Base-by-base conservation (phyloP, 2,113 vertebrate species). In the Oncorhynchus keta region DNA sequence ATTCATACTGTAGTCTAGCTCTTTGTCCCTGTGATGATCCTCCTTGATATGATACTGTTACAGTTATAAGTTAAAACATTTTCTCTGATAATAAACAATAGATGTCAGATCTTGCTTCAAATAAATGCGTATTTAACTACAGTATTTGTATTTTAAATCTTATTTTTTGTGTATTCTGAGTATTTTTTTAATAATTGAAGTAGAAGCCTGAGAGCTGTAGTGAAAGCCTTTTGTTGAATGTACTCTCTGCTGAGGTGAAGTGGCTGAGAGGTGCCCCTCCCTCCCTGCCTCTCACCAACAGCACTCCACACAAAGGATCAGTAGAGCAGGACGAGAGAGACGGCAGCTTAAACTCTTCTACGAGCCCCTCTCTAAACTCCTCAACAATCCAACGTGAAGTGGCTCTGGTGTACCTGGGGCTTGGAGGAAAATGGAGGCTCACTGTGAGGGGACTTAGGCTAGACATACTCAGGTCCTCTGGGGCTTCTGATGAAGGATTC, bases 321-420 rank as follows among this genome's bases (percentile, higher is more conserved):
- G 14, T n/a, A 72, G 67, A 39, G 28, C 16, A 20, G 16, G 18
- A 62, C 9, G 59, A 22, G n/a, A 35, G 28, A 68, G 67, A 18
- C 8, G 14, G 24, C 45, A 32, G 22, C 14, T 18, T 57, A 55
- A 71, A 24, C 4, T 26, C 18, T n/a, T 12, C 39, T 45, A 45
- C 1, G 2, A 11, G 39, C 39, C 39, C 9, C 9, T 48, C 55
- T 61, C 71, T 45, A n/a, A 35, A 48, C 35, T 74, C 35, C 20
- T 65, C n/a, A 39, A 74, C 51, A 14, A 48, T 55, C 11, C 62
- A 4, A 9, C 16, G 32, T 75, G 61, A 68, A 84, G 81, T 39
- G 79, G 75, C 74, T 72, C n/a, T 3, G 18, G 45, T 81, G 81
- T 87, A 89, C 83, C 83, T 79, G 81, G 16, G 78, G 80, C 83